Evolutionary conservation across 2,888 invertebrate species (phyloP).

Genomic region (Calliopum simillimum): DNA sequence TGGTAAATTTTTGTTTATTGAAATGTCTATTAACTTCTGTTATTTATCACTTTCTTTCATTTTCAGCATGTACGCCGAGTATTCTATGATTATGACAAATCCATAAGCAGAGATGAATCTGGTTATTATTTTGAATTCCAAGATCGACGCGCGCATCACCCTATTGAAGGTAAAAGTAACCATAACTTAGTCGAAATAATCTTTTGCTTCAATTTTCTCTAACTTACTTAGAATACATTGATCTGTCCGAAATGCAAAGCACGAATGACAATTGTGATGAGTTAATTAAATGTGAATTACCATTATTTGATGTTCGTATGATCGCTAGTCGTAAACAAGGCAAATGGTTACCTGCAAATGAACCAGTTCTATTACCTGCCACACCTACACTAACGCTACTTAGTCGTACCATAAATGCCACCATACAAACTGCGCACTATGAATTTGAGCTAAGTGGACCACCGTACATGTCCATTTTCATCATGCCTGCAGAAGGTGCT

Average conservation of each 20-base stretch:
- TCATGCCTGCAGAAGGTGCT: constrained; percentile 53
- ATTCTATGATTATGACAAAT: constrained; percentile 65
- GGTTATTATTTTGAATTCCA: constrained; percentile 69
- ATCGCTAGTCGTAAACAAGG: constrained; percentile 47
- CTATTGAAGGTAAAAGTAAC: constrained; percentile 46
- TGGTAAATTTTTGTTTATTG: too few relatives aligned
- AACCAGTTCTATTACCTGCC: constrained; percentile 50
- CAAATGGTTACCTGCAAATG: constrained; percentile 54
- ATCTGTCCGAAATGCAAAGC: constrained; percentile 48
- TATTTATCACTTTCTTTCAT: too few relatives aligned
- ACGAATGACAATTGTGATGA: constrained; percentile 52
- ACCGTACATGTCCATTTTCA: constrained; percentile 57
- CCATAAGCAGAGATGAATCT: constrained; percentile 65
- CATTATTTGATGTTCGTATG: constrained; percentile 60
- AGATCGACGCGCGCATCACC: constrained; percentile 61
- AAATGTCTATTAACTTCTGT: too few relatives aligned
- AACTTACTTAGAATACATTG: constrained; percentile 43
- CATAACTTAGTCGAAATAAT: too few relatives aligned
- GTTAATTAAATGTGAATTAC: constrained; percentile 59
- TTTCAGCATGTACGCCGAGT: constrained; percentile 68
- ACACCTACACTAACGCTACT: constrained; percentile 49
- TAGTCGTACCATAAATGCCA: constrained; percentile 43
- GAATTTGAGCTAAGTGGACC: constrained; percentile 58
- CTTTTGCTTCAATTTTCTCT: neutral
- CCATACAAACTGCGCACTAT: constrained; percentile 46